Conservation (phyloP, 2,113 vertebrate species). For the Malaclemys terrapin region DNA sequence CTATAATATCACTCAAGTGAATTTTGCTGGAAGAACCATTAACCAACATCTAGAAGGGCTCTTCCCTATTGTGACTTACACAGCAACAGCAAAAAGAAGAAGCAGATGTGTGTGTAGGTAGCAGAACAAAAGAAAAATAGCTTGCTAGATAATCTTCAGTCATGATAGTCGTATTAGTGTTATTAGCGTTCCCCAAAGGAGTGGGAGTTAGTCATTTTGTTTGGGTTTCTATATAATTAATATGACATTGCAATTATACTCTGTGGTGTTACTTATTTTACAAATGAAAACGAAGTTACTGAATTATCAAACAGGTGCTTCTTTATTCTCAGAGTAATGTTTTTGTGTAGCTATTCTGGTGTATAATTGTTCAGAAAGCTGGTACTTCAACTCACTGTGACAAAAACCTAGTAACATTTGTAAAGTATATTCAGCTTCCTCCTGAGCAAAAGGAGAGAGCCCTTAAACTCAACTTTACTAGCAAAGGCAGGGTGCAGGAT, state of each 20-base stretch:
- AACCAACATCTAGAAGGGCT: neutral
- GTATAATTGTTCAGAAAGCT: neutral
- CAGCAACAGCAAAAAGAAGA: slow-evolving; percentile 33
- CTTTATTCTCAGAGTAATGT: slow-evolving; percentile 25
- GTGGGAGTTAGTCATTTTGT: slow-evolving; percentile 67
- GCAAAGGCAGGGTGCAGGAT: neutral
- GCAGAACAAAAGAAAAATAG: slow-evolving; percentile 56
- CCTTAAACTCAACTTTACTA: neutral
- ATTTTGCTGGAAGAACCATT: slow-evolving; percentile 8
- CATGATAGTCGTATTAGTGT: slow-evolving; percentile 16
- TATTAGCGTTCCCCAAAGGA: slow-evolving; percentile 49
- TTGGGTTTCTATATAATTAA: slow-evolving; percentile 76
- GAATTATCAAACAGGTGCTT: slow-evolving; percentile 42
- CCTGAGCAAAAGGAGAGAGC: neutral
- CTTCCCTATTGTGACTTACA: neutral
- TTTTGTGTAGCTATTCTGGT: neutral
- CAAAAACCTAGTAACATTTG: neutral
- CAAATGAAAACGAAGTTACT: slow-evolving; percentile 36
- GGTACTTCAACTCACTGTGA: neutral
- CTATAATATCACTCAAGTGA: neutral
- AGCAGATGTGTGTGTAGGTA: slow-evolving; percentile 9
- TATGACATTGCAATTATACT: slow-evolving; percentile 62
- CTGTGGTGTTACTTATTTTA: slow-evolving; percentile 53
- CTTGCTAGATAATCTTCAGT: slow-evolving; percentile 36
- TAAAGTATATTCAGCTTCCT: neutral